Base-by-base conservation (phyloP, 2,113 vertebrate species). In the Antidorcas marsupialis region DNA sequence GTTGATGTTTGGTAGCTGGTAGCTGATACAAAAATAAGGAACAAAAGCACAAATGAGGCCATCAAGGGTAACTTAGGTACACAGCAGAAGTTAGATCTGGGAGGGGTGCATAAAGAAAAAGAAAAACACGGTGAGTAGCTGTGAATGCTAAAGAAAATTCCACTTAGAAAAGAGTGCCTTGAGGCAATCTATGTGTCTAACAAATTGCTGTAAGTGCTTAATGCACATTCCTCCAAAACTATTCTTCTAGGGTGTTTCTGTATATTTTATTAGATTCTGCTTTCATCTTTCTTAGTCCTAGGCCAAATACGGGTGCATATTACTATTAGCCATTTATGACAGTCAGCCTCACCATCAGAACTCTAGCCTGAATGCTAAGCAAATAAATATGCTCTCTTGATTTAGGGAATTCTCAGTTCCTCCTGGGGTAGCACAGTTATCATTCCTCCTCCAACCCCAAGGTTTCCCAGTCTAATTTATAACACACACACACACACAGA, bases 21-120 rank as follows among this genome's bases (percentile, higher is more conserved):
- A 96, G 85, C n/a, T 93, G 30, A 90, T 57, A 95, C 7, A 64
- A 97, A 87, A 87, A 71, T 57, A 93, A 96, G 57, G 94, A 96
- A 86, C 33, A 74, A 88, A 96, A 97, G 53, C 30, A 92, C 45
- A 78, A 88, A 43, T 95, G 81, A 96, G 23, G 15, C 36, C 81
- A 96, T 13, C 4, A 87, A 92, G 79, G 45, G 30, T 89, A 97
- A 89, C 28, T 71, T 79, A 59, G 50, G 43, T 30, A 92, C 6
- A 87, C 15, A 84, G 30, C 59, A 97, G 62, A 89, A 94, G 45
- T 55, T 64, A 12, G 15, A 39, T 79, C 59, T 93, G 27, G 14
- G 39, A 86, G 23, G 14, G 2, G 47, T 97, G 87, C 4, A 59
- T 43, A 96, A 60, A 95, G 47, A 89, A 91, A 83, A 96, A 94